These are phyloP conservation scores for Rissa tridactyla DNA, from an alignment of 2,113 vertebrate genomes.

Conservation along the genomic window DNA sequence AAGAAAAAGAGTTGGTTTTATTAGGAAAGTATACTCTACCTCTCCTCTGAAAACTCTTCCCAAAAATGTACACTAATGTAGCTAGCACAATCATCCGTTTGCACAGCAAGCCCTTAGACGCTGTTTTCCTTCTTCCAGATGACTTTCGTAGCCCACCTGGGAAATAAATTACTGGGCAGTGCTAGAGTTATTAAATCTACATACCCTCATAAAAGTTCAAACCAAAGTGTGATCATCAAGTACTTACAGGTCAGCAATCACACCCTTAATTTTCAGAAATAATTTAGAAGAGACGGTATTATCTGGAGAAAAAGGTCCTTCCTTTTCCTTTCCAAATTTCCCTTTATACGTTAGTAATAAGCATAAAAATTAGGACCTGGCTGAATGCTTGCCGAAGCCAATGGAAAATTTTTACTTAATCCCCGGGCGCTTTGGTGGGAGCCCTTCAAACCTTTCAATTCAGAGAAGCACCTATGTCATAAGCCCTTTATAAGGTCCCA, in stretches of 20 bases:
- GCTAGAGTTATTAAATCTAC: constrained; percentile 21
- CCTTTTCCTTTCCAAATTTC: constrained; percentile 10
- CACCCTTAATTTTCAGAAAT: constrained; percentile 28
- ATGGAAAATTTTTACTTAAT: not conserved
- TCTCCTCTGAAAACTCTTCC: not conserved
- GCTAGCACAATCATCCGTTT: not conserved
- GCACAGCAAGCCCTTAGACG: constrained; percentile 8
- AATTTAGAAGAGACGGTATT: not conserved
- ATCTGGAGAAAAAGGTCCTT: not conserved
- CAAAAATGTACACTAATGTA: not conserved
- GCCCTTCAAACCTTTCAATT: not conserved
- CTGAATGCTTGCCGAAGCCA: not conserved
- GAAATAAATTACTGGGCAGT: constrained; percentile 44
- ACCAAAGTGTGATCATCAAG: constrained; percentile 16
- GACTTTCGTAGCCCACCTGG: not conserved
- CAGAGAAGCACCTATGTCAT: constrained; percentile 12
- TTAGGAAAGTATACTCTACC: not conserved
- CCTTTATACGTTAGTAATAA: not conserved
- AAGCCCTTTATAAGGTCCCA: not conserved
- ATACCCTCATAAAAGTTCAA: constrained; percentile 2
- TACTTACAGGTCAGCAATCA: constrained; percentile 43
- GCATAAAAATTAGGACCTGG: not conserved
- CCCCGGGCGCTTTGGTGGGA: not conserved
- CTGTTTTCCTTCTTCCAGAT: constrained; percentile 27
- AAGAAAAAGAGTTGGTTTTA: not conserved